These are phyloP conservation scores for Strigamia crassipes DNA, from an alignment of 2,888 invertebrate genomes.

Conservation along the genomic window DNA sequence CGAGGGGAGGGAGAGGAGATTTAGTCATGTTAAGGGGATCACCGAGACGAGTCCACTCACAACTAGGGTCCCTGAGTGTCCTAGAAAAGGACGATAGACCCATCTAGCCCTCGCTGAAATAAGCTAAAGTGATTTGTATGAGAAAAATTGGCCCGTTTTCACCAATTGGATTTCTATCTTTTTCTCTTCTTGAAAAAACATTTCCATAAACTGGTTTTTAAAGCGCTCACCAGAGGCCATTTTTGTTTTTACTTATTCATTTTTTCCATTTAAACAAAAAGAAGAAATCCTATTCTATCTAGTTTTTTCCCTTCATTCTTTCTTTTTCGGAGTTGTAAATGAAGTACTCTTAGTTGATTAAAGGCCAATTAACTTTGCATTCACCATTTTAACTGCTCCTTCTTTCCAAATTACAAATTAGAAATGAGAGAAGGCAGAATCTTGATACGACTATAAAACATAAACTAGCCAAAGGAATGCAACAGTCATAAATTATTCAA, in stretches of 20 bases:
- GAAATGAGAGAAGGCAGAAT: slow-evolving; percentile 21
- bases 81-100: not conserved
- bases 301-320: no score
- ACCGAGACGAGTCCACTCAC: slow-evolving; percentile 5
- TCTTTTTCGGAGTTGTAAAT: not conserved
- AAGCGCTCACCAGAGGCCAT: not conserved
- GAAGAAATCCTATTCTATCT: not conserved
- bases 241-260: slow-evolving; percentile 4
- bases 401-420: slow-evolving; percentile 1
- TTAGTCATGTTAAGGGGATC: slow-evolving; percentile 21
- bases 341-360: slow-evolving; percentile 12
- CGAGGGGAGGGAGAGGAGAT: slow-evolving; percentile 11
- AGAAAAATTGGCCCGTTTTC: not conserved
- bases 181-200: not conserved
- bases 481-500: slow-evolving; percentile 5
- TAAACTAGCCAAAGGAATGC: not conserved
- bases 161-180: not conserved
- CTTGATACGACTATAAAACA: slow-evolving; percentile 17
- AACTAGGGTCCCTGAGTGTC: slow-evolving; percentile 5
- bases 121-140: slow-evolving; percentile 10
- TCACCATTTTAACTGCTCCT: slow-evolving; percentile 16
- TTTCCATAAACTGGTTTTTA: slow-evolving; percentile 6
- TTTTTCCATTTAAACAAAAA: not conserved
- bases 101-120: slow-evolving; percentile 2
- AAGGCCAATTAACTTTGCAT: slow-evolving; percentile 16